Evolutionary conservation across 2,797 vertebrate genomes (phyloP), one percentile per base, ranked within the genome.

Genomic region (Phalloptychus januarius): DNA sequence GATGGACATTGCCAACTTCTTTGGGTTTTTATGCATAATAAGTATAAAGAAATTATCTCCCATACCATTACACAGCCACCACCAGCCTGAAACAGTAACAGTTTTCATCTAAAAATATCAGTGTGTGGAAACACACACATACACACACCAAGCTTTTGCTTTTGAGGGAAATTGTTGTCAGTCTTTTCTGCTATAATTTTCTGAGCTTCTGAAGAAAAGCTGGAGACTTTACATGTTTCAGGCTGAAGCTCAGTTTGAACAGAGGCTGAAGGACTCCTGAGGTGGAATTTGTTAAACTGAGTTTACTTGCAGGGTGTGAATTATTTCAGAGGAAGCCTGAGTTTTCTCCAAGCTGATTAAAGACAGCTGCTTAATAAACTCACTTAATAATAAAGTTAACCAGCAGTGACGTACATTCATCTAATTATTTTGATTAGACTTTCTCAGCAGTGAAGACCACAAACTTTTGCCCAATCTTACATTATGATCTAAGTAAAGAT

Each of bases 401-500:
- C 31, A 56, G 33, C 11, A 10, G 44, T 46, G 33, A 72, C 18
- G 33, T 36, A n/a, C 50, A 36, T 71, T 46, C n/a, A 16, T 46
- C 33, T 38, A 73, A 46, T 50, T 38, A 63, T 76, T 78, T 50
- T 23, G 63, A 77, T 78, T 25, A 15, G 46, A 67, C 20, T 42
- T 36, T 44, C 28, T 42, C 40, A 33, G 15, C 36, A 6, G 4
- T 61, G 56, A 31, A 61, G 20, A 71, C n/a, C 7, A 0, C n/a
- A 16, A 42, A n/a, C 6, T 4, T 36, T 58, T 10, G 4, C 13
- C 46, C 1, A 20, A 28, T 45, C n/a, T 50, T 6, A 8, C 5
- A 10, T 42, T 31, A 44, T 38, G 38, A 76, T 65, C 45, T 58
- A 25, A 83, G 54, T 15, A 46, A 56, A 75, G 72, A 45, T 45